Evolutionary conservation across 1,140 invertebrate genomes (phyloP), one percentile per base, ranked within the genome.

Genomic region (Pantala flavescens): DNA sequence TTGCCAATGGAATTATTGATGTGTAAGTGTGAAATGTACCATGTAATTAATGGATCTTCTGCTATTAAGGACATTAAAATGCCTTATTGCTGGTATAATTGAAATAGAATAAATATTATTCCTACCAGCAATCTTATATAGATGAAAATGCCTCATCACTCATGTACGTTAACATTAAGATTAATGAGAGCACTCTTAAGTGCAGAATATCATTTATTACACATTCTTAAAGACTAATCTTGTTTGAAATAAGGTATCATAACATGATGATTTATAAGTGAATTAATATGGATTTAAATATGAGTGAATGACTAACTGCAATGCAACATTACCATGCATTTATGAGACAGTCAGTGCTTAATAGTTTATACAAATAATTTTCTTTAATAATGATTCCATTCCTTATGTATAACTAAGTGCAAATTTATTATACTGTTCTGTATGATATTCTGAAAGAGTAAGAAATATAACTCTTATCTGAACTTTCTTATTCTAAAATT

Each of bases 341-440:
- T 63, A 63, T 63, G 49, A 63, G n/a, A 63, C 49, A 63, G 16
- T 63, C 49, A 63, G 49, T 63, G 49, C 49, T 63, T 63, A 21
- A 63, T 63, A 63, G 49, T 14, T 63, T 63, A 36, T 63, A 63
- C 49, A 63, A 63, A 63, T 63, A 21, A 21, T 21, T 63, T 63
- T 63, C n/a, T 63, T 63, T 63, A 21, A 63, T 16, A 63, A 19
- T 63, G 49, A 63, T 63, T 63, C 49, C 49, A 63, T 63, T 63
- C 49, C 49, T 3, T 63, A 63, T 63, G 49, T 63, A 63, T 63
- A 63, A 16, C 49, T 63, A 63, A 63, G 49, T 63, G 49, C 14
- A 63, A 63, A 63, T 63, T 63, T 63, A 63, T 63, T 19, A 63
- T 63, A 63, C 49, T 63, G 49, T 63, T 63, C 49, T 63, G 49